These are phyloP conservation scores for Nebria salina DNA, from an alignment of 2,888 invertebrate species.

Conservation along the genomic window DNA sequence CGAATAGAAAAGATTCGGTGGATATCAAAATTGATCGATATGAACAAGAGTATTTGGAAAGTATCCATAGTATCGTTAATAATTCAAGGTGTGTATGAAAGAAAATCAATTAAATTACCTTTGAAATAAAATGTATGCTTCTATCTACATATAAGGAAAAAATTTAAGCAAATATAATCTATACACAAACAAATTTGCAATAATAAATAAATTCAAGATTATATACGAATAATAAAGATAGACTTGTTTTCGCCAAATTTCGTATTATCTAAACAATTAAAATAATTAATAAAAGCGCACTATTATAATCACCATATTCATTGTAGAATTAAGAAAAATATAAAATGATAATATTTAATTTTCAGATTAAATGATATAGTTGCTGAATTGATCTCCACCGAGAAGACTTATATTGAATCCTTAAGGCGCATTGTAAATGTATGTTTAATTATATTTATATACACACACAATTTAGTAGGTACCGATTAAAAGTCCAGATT, in stretches of 20 bases:
- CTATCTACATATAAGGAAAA: no score
- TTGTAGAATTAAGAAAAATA: background rate
- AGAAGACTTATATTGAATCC: conserved; percentile 20
- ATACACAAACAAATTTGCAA: no score
- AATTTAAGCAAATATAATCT: no score
- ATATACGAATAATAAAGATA: no score
- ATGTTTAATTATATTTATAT: conserved; percentile 18
- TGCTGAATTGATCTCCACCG: conserved; percentile 29
- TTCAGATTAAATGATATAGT: conserved; percentile 18
- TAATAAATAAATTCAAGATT: no score
- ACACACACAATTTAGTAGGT: background rate
- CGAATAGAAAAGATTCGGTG: background rate
- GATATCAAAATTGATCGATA: conserved; percentile 23
- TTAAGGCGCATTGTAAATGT: conserved; percentile 12
- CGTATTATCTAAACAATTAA: no score
- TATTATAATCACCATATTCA: background rate
- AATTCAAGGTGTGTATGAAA: conserved; percentile 51
- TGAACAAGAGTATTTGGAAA: conserved; percentile 26
- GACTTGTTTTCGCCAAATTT: no score
- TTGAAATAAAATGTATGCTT: background rate
- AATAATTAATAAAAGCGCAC: background rate
- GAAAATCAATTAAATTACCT: no score
- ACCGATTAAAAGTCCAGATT: background rate
- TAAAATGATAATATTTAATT: conserved; percentile 19
- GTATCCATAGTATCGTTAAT: conserved; percentile 27